A percentile compares a stretch with the other conserved stretches of the same genome.
Conservation (phyloP, 2,797 vertebrate genomes). For the Rousettus madagascariensis region DNA sequence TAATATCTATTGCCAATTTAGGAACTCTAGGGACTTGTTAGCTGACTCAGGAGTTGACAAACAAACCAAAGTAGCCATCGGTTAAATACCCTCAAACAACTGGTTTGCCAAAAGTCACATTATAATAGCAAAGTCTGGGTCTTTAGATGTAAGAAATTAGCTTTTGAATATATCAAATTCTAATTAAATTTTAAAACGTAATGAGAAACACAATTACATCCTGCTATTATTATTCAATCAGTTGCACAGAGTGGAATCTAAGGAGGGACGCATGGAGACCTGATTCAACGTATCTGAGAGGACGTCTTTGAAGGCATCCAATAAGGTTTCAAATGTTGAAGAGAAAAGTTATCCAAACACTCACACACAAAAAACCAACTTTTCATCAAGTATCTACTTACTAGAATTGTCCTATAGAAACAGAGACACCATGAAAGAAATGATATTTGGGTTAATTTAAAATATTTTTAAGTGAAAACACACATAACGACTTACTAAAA, state of each 20-base stretch:
- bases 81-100: background rate
- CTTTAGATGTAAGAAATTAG: background rate
- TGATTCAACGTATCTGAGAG: background rate
- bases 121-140: background rate
- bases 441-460: background rate
- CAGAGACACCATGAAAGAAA: background rate
- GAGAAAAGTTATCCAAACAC: background rate
- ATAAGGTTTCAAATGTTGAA: background rate
- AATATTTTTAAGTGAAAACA: background rate
- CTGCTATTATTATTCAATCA: background rate
- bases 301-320: background rate
- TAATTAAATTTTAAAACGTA: background rate
- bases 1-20: background rate
- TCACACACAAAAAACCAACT: background rate
- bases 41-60: slow-evolving; percentile 25
- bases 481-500: background rate
- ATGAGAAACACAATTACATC: background rate
- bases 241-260: background rate
- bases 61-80: background rate
- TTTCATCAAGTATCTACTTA: background rate
- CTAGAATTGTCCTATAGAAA: background rate
- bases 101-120: background rate
- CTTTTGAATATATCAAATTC: background rate
- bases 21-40: background rate
- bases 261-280: background rate